A percentile compares a stretch with the other conserved stretches of the same genome.
Evolutionary conservation across 1,140 invertebrate species (phyloP).

Genomic region (Microplitis mediator): DNA sequence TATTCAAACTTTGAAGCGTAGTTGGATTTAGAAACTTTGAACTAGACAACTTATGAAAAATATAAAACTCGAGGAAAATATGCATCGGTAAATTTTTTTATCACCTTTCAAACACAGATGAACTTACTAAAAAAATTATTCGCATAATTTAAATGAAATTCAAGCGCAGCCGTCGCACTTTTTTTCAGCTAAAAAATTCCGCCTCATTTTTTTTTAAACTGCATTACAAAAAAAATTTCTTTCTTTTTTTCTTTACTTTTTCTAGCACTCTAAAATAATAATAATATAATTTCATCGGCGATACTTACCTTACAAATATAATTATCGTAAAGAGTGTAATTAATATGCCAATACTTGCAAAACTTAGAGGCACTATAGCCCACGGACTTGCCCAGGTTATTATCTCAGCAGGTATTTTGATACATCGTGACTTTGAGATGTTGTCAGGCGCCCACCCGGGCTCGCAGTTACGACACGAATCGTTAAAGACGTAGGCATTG

Average conservation of each 20-base stretch:
- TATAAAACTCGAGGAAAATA: too few relatives aligned
- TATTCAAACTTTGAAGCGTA: too few relatives aligned
- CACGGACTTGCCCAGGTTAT: slow-evolving; percentile 66
- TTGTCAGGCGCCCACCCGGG: slow-evolving; percentile 66
- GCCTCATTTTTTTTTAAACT: too few relatives aligned
- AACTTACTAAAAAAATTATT: background rate
- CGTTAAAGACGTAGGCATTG: slow-evolving; percentile 67
- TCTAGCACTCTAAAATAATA: background rate
- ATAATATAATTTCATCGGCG: background rate
- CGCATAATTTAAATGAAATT: too few relatives aligned
- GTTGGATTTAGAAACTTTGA: too few relatives aligned
- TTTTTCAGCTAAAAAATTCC: background rate
- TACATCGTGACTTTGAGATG: slow-evolving; percentile 60
- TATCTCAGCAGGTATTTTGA: slow-evolving; percentile 61
- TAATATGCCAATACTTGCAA: slow-evolving; percentile 67
- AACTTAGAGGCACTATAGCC: slow-evolving; percentile 68
- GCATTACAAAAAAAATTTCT: background rate
- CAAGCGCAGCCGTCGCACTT: background rate
- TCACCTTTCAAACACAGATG: too few relatives aligned
- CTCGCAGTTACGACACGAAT: slow-evolving; percentile 65
- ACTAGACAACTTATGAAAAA: too few relatives aligned
- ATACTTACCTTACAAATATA: slow-evolving; percentile 67
- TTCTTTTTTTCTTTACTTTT: background rate
- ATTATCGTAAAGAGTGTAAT: slow-evolving; percentile 68
- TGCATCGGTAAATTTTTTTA: too few relatives aligned